Evolutionary conservation across 2,113 vertebrate species (phyloP).

Genomic region (Gymnogyps californianus): DNA sequence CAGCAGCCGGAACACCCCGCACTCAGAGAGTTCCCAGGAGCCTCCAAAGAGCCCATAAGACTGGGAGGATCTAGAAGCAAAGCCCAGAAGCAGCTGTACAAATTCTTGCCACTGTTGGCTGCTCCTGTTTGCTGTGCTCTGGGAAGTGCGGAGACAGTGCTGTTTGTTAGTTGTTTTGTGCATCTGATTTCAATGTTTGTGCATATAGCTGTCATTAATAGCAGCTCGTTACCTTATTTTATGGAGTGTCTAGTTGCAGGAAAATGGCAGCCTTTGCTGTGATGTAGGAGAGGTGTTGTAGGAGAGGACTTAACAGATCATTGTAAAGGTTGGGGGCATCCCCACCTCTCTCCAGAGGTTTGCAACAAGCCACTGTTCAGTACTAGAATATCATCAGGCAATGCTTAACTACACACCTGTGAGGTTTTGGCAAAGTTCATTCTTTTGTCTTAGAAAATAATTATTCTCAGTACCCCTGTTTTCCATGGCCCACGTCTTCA

Average conservation of each 20-base stretch:
- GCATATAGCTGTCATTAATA: not conserved
- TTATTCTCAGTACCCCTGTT: not conserved
- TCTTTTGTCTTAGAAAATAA: not conserved
- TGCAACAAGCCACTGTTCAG: not conserved
- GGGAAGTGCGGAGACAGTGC: rapidly evolving
- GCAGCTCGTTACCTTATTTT: not conserved
- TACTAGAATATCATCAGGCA: not conserved
- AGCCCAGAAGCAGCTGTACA: not conserved
- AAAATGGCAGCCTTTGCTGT: not conserved
- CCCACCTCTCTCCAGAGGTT: not conserved
- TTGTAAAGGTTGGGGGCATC: not conserved
- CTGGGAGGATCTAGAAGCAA: not conserved
- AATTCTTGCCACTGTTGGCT: not conserved
- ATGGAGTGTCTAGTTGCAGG: not conserved
- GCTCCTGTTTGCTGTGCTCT: not conserved
- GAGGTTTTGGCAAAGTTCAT: not conserved
- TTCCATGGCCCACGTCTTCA: not conserved
- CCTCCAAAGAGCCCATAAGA: not conserved
- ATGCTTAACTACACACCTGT: not conserved
- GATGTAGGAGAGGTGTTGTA: not conserved
- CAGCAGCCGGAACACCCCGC: not conserved
- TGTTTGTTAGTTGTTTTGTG: not conserved
- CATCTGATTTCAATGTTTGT: not conserved
- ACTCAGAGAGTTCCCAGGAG: not conserved
- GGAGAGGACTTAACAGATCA: not conserved